Percentiles rank a stretch among this genome's conserved stretches.
phyloP scores from a whole-genome alignment of 92 coral and sea anemone species.

The Zoanthus sociatus region DNA sequence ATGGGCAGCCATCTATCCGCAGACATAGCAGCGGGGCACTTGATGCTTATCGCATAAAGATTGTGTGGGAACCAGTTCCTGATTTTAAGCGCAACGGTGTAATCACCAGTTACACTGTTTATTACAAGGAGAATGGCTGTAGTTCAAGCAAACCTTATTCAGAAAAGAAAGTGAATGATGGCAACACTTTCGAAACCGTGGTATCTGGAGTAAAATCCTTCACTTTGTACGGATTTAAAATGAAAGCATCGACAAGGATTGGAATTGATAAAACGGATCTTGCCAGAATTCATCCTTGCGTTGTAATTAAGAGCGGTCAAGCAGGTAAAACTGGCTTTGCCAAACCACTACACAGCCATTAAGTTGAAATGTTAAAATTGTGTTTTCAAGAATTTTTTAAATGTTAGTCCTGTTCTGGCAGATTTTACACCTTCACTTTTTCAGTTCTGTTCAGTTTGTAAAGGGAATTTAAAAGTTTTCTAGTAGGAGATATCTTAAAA shows the following conservation, averaged over 20 bases:
- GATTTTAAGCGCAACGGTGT: not conserved
- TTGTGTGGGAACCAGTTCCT: slow-evolving; percentile 13
- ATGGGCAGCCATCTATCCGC: slow-evolving; percentile 15
- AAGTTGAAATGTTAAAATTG: no score
- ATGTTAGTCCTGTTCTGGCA: no score
- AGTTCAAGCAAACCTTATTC: not conserved
- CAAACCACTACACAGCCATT: no score
- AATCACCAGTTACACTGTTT: slow-evolving; percentile 20
- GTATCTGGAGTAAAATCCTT: not conserved
- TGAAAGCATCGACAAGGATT: slow-evolving; percentile 11
- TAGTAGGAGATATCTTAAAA: no score
- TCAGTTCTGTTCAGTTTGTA: no score
- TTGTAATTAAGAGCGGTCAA: not conserved
- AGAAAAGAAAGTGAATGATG: not conserved
- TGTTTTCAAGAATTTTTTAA: no score
- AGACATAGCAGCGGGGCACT: not conserved
- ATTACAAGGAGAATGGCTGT: slow-evolving; percentile 25
- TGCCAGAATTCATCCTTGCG: not conserved
- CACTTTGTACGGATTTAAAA: slow-evolving; percentile 13
- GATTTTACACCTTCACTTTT: no score
- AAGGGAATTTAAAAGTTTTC: no score
- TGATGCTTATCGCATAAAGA: slow-evolving; percentile 17
- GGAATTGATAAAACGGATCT: slow-evolving; percentile 33
- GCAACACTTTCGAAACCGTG: not conserved
- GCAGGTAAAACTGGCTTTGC: not conserved